phyloP scores from a whole-genome alignment of 2,797 vertebrate species.

The Triplophysa yarkandensis region DNA sequence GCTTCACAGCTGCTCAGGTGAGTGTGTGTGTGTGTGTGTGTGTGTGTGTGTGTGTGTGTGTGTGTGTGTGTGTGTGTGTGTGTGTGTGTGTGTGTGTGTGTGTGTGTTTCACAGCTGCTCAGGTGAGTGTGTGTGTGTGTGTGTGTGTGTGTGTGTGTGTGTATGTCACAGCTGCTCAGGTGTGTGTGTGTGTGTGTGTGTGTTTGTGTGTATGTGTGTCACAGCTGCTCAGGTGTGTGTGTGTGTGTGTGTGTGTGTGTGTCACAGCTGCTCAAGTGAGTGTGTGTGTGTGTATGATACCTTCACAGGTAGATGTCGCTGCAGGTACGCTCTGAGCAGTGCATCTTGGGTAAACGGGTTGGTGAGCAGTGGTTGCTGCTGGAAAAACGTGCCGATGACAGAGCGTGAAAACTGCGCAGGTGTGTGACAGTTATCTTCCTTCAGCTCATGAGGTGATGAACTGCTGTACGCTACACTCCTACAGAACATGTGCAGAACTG shows the following conservation, averaged over 20 bases:
- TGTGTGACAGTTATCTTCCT: background rate
- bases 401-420: constrained; percentile 63
- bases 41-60: too few species aligned
- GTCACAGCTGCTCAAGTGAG: background rate
- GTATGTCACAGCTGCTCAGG: too few species aligned
- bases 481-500: background rate
- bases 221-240: background rate
- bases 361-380: constrained; percentile 73
- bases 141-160: too few species aligned
- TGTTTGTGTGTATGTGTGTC: too few species aligned
- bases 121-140: too few species aligned
- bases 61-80: too few species aligned
- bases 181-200: too few species aligned
- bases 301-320: constrained; percentile 74
- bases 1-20: too few species aligned
- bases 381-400: constrained; percentile 72
- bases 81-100: too few species aligned
- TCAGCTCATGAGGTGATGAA: background rate
- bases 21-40: too few species aligned
- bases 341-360: constrained; percentile 80
- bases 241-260: background rate
- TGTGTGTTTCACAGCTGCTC: too few species aligned
- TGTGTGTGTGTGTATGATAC: too few species aligned
- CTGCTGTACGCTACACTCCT: constrained; percentile 13
- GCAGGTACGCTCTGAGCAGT: constrained; percentile 78